Evolutionary conservation across 2,888 invertebrate genomes (phyloP), one percentile per base, ranked within the genome.

Genomic region (Lycia hirtaria): DNA sequence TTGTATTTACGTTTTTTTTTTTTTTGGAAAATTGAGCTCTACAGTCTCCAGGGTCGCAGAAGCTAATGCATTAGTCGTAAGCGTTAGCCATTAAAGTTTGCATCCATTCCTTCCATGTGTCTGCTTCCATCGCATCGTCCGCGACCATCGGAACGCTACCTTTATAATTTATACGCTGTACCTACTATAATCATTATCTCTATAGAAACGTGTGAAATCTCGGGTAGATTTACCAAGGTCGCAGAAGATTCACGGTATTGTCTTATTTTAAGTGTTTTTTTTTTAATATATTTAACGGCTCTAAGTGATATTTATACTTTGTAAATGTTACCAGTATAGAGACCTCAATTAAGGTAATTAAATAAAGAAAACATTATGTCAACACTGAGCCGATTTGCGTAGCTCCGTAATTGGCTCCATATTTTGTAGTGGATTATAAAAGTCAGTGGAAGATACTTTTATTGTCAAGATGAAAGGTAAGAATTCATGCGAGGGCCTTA

Each of bases 131-230:
- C n/a, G n/a, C n/a, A n/a, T n/a, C n/a, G n/a, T n/a, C n/a, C n/a
- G n/a, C n/a, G n/a, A n/a, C n/a, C n/a, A n/a, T n/a, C n/a, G n/a
- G n/a, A n/a, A n/a, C n/a, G n/a, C n/a, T n/a, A n/a, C n/a, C n/a
- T 22, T 32, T 7, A 4, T 30, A 3, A n/a, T 52, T 43, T 33
- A 19, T 5, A 47, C 33, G 41, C 19, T 54, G 40, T 10, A 24
- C 22, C 17, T 10, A 24, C 22, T 12, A 14, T 44, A 4, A 2
- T 37, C 35, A 41, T 40, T 40, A 40, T 47, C 22, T 60, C 59
- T 60, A 62, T 62, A 51, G 45, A 55, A 72, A 76, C 75, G 75
- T 79, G 75, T 73, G 73, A 78, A 79, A 73, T 69, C 58, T 55
- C 65, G 60, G 69, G 70, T 67, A 61, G 67, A 54, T 48, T 67